phyloP scores from a whole-genome alignment of 1,140 invertebrate species.

The Lanistes nyassanus region DNA sequence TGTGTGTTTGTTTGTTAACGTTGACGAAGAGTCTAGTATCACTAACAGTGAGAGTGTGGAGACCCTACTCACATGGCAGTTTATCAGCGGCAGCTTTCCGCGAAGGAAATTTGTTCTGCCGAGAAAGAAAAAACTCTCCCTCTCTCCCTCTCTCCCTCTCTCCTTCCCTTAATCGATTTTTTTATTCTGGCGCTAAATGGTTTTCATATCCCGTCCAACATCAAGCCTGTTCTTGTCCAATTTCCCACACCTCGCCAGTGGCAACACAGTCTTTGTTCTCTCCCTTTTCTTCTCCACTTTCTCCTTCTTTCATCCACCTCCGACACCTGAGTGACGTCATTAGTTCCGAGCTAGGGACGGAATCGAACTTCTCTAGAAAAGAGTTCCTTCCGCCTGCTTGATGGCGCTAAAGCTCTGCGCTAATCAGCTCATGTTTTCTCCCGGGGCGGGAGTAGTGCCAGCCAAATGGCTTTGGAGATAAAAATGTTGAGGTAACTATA shows the following conservation, averaged over 20 bases:
- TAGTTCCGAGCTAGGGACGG: conserved; percentile 13
- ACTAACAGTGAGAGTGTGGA: too few species aligned
- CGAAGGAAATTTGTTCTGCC: too few species aligned
- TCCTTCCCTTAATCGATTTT: neutral
- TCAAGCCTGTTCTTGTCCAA: conserved; percentile 6
- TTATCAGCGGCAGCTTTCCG: too few species aligned
- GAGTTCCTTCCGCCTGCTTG: conserved; percentile 25
- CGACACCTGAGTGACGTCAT: conserved; percentile 23
- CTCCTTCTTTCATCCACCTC: conserved; percentile 8
- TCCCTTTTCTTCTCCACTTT: neutral
- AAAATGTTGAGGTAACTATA: too few species aligned
- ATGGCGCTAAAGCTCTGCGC: conserved; percentile 3
- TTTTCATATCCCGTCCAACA: conserved; percentile 22
- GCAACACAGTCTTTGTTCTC: neutral
- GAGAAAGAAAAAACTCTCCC: neutral
- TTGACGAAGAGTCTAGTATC: too few species aligned
- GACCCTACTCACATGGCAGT: too few species aligned
- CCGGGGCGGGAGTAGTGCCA: neutral
- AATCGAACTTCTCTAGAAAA: conserved; percentile 22
- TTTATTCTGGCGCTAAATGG: neutral
- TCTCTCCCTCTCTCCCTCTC: neutral
- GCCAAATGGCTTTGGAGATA: neutral
- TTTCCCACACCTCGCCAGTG: conserved; percentile 4
- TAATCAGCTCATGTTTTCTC: conserved; percentile 14
- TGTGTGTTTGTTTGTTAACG: too few species aligned